Percentiles rank a stretch among this genome's conserved stretches.
phyloP scores from a whole-genome alignment of 1,140 invertebrate genomes.

The Drosophila simulans region DNA sequence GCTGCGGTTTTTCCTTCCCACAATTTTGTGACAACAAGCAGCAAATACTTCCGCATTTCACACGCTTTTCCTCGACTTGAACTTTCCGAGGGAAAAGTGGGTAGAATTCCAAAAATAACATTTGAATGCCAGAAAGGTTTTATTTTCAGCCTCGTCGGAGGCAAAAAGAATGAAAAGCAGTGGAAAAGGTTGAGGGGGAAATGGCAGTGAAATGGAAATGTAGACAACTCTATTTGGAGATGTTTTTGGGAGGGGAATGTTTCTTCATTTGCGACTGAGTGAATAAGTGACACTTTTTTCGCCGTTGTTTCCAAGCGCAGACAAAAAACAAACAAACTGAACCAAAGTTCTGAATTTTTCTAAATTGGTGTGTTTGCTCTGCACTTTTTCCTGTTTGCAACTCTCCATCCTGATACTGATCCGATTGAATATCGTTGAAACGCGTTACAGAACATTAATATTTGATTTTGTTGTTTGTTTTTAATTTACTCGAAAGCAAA shows the following conservation, averaged over 20 bases:
- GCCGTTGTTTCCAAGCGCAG: slow-evolving; percentile 12
- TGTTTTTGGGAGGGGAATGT: slow-evolving; percentile 33
- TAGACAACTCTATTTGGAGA: slow-evolving; percentile 60
- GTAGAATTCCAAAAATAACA: slow-evolving; percentile 70
- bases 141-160: slow-evolving; percentile 49
- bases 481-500: slow-evolving; percentile 74
- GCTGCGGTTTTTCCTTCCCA: slow-evolving; percentile 39
- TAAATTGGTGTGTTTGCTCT: slow-evolving; percentile 61
- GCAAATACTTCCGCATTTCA: slow-evolving; percentile 75
- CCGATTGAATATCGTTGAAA: slow-evolving; percentile 50
- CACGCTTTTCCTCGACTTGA: slow-evolving; percentile 40
- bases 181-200: background rate
- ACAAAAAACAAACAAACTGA: slow-evolving; percentile 37
- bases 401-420: slow-evolving; percentile 28
- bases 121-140: slow-evolving; percentile 78
- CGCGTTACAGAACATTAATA: slow-evolving; percentile 69
- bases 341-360: slow-evolving; percentile 51
- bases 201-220: slow-evolving; percentile 31
- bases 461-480: slow-evolving; percentile 79
- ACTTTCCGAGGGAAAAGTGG: slow-evolving; percentile 2
- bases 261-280: slow-evolving; percentile 64
- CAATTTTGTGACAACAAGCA: slow-evolving; percentile 46
- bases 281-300: slow-evolving; percentile 68
- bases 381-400: slow-evolving; percentile 15
- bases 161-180: slow-evolving; percentile 33